These are phyloP conservation scores for Oxystoma pomonae DNA, from an alignment of 2,888 invertebrate genomes.

Conservation along the genomic window DNA sequence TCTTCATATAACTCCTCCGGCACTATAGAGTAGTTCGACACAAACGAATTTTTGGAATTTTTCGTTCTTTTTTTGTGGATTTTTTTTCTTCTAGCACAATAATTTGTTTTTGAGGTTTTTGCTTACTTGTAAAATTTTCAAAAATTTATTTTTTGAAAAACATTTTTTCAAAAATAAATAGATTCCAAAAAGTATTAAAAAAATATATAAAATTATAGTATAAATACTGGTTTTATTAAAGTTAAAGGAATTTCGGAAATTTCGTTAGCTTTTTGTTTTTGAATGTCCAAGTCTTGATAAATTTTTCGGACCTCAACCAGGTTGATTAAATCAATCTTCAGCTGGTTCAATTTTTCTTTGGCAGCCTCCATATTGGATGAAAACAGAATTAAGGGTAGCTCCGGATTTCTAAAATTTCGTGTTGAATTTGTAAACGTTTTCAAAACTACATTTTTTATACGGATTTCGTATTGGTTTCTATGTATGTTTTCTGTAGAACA, in stretches of 20 bases:
- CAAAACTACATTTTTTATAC: neutral
- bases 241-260: neutral
- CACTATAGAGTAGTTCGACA: neutral
- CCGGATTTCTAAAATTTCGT: neutral
- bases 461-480: conserved; percentile 8
- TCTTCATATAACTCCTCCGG: conserved; percentile 1
- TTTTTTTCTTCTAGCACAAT: neutral
- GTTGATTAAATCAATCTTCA: conserved; percentile 1
- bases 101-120: neutral
- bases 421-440: conserved; percentile 3
- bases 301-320: conserved; percentile 2
- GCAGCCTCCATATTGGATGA: neutral
- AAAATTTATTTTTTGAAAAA: conserved; percentile 3
- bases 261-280: conserved; percentile 1
- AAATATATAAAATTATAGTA: conserved; percentile 1
- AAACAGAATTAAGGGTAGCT: neutral
- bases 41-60: neutral
- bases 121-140: neutral
- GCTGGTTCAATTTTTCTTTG: neutral
- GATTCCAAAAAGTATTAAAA: neutral
- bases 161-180: conserved; percentile 2
- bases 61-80: neutral
- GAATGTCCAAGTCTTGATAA: neutral
- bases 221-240: neutral
- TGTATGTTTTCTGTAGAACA: conserved; percentile 12